These are phyloP conservation scores for Ephestia elutella DNA, from an alignment of 1,140 invertebrate species.

Conservation along the genomic window DNA sequence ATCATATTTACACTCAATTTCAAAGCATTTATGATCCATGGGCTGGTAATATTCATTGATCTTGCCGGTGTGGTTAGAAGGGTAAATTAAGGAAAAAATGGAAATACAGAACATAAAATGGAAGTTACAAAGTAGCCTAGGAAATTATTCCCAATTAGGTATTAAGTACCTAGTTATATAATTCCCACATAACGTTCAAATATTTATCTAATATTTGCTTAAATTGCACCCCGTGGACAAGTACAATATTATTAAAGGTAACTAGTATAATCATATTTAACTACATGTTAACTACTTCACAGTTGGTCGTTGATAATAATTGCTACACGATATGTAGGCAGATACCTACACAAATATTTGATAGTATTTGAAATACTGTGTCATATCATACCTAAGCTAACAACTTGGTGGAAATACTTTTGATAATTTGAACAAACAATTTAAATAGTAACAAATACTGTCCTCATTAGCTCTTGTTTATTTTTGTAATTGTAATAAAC, in stretches of 20 bases:
- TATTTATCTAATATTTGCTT: slow-evolving; percentile 1
- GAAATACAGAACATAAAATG: no score
- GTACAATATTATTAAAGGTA: neutral
- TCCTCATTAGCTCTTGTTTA: neutral
- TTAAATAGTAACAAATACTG: neutral
- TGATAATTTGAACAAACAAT: neutral
- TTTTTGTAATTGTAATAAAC: neutral
- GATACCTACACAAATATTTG: no score
- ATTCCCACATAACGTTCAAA: neutral
- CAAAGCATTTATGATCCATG: no score
- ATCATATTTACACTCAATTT: no score
- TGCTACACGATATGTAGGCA: neutral
- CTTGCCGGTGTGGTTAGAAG: no score
- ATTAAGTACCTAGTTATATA: neutral
- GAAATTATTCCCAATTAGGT: neutral
- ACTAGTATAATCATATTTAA: neutral
- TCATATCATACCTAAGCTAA: no score
- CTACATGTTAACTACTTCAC: neutral
- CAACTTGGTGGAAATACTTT: no score
- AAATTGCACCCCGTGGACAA: slow-evolving; percentile 1
- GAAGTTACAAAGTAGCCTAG: neutral
- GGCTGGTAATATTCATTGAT: no score
- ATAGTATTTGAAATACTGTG: no score
- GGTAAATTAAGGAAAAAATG: no score
- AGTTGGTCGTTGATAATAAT: neutral